These are phyloP conservation scores for Pimephales promelas DNA, from an alignment of 2,113 vertebrate species.

Conservation along the genomic window DNA sequence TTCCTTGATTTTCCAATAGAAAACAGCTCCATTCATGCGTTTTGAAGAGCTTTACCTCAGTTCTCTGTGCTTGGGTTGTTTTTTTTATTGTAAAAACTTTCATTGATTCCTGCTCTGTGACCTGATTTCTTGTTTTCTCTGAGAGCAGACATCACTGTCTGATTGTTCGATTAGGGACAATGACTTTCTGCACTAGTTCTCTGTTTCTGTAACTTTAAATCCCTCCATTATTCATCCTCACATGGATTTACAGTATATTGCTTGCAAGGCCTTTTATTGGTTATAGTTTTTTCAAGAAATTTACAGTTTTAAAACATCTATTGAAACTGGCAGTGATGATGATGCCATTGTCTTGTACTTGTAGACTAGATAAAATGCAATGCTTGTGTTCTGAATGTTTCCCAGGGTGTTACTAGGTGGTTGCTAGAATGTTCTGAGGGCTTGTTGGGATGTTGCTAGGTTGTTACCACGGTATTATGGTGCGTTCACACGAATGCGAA, in stretches of 20 bases:
- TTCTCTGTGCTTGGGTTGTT: neutral
- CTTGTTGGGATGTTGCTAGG: neutral
- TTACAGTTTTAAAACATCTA: neutral
- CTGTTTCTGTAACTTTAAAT: neutral
- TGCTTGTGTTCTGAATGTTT: neutral
- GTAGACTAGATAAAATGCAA: neutral
- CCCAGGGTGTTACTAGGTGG: no score
- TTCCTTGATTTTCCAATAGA: neutral
- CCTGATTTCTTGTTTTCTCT: conserved; percentile 19
- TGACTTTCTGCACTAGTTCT: conserved; percentile 14
- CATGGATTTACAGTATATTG: neutral
- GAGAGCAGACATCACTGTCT: neutral
- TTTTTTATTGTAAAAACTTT: neutral
- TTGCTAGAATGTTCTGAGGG: neutral
- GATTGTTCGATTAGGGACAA: neutral
- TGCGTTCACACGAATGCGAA: no score
- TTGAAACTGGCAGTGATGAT: neutral
- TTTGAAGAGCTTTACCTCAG: neutral
- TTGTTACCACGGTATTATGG: neutral
- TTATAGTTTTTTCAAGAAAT: neutral
- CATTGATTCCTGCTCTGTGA: neutral
- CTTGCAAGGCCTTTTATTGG: neutral
- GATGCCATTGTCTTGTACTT: neutral
- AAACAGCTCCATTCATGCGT: conserved; percentile 15
- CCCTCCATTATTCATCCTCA: neutral